These are phyloP conservation scores for Syndactyla subalaris DNA, from an alignment of 2,797 vertebrate species.

Conservation along the genomic window DNA sequence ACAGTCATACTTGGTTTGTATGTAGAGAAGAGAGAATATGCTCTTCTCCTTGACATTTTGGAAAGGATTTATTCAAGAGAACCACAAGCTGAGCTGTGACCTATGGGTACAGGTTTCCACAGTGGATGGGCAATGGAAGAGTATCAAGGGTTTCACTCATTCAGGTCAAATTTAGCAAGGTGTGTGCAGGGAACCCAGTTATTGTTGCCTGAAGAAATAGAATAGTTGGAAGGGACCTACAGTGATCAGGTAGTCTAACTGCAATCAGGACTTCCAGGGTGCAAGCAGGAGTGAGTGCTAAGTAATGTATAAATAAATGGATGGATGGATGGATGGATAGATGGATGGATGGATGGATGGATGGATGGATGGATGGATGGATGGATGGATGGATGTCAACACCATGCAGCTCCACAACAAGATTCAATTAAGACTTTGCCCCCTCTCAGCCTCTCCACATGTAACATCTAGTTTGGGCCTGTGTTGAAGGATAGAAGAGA, in stretches of 20 bases:
- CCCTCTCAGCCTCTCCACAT: neutral
- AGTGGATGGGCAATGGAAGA: neutral
- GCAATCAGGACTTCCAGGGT: neutral
- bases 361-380: too few relatives aligned
- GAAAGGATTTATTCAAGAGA: neutral
- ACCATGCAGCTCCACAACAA: accelerated
- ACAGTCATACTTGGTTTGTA: neutral
- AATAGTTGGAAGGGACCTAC: neutral
- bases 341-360: neutral
- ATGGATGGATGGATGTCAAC: neutral
- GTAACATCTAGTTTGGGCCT: neutral
- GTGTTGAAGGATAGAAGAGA: neutral
- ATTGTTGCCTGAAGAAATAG: neutral
- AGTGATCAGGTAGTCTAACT: neutral
- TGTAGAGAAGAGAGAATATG: neutral
- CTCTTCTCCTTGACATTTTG: neutral
- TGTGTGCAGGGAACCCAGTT: neutral
- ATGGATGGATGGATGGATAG: neutral
- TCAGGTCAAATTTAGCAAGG: neutral
- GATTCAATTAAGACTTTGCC: neutral
- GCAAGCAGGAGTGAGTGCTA: neutral
- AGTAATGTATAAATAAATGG: neutral
- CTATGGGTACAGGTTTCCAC: neutral
- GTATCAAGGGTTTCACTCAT: neutral
- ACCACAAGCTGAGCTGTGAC: neutral